phyloP scores from a whole-genome alignment of 2,113 vertebrate genomes.

The Ammospiza caudacuta region DNA sequence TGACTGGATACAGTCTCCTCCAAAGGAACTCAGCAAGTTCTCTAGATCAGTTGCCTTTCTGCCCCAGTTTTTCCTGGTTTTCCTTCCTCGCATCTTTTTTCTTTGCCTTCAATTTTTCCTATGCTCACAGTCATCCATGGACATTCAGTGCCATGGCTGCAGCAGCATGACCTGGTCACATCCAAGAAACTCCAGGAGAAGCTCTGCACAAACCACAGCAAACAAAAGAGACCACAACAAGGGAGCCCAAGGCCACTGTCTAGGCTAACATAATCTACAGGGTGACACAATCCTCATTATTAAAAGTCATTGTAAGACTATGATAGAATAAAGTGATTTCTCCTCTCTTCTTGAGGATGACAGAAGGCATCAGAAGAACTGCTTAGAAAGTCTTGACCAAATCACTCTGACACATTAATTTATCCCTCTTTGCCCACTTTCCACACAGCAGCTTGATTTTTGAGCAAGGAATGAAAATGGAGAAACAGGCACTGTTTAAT shows the following conservation, averaged over 20 bases:
- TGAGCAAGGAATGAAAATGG: not conserved
- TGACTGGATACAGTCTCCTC: not conserved
- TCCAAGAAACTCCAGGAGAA: not conserved
- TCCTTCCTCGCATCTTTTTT: not conserved
- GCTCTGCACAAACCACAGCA: not conserved
- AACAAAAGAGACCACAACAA: not conserved
- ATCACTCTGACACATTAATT: not conserved
- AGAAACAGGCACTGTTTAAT: not conserved
- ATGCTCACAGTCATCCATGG: not conserved
- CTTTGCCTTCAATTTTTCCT: not conserved
- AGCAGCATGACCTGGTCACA: not conserved
- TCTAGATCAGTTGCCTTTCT: not conserved
- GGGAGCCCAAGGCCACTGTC: not conserved
- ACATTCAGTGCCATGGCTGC: not conserved
- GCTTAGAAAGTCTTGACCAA: not conserved
- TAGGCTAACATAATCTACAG: not conserved
- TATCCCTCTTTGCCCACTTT: not conserved
- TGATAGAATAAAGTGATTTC: not conserved
- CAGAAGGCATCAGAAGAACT: not conserved
- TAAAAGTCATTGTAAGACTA: not conserved
- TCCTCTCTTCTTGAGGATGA: not conserved
- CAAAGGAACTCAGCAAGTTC: not conserved
- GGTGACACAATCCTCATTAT: not conserved
- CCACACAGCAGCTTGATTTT: not conserved
- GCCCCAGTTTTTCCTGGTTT: not conserved